Percentiles rank a stretch among this genome's conserved stretches.
Evolutionary conservation across 1,140 invertebrate species (phyloP).

Genomic region (Heliconius melpomene): DNA sequence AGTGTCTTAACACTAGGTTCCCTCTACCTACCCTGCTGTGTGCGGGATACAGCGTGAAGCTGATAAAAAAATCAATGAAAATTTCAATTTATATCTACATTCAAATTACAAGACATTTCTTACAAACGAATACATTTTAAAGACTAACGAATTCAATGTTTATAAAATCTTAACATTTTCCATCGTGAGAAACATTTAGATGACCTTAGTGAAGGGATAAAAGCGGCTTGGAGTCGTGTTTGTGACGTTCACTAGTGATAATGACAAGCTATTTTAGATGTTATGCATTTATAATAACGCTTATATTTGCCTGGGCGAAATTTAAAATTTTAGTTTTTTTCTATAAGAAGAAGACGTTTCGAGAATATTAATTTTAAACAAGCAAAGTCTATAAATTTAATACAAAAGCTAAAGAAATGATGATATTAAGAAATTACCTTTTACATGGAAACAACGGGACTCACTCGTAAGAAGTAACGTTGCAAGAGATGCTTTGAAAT

Average conservation of each 20-base stretch:
- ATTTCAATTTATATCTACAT: no score
- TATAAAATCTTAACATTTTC: background rate
- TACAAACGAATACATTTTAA: background rate
- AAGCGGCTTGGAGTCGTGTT: background rate
- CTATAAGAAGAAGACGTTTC: background rate
- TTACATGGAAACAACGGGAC: background rate
- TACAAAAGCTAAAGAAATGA: background rate
- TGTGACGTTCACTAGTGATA: background rate
- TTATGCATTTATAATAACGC: background rate
- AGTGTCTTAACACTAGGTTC: no score
- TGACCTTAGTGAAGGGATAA: slow-evolving; percentile 2
- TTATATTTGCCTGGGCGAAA: background rate
- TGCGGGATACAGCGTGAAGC: no score
- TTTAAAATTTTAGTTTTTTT: background rate
- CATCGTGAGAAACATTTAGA: slow-evolving; percentile 3
- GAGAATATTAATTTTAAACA: background rate
- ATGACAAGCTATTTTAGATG: background rate
- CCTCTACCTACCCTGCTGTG: no score
- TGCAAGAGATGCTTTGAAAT: background rate
- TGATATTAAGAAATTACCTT: background rate
- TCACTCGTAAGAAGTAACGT: background rate
- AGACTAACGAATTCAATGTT: background rate
- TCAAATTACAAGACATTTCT: background rate
- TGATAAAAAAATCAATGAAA: no score
- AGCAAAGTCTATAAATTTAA: background rate